These are phyloP conservation scores for Chaetops frenatus DNA, from an alignment of 2,113 vertebrate species.

Conservation along the genomic window DNA sequence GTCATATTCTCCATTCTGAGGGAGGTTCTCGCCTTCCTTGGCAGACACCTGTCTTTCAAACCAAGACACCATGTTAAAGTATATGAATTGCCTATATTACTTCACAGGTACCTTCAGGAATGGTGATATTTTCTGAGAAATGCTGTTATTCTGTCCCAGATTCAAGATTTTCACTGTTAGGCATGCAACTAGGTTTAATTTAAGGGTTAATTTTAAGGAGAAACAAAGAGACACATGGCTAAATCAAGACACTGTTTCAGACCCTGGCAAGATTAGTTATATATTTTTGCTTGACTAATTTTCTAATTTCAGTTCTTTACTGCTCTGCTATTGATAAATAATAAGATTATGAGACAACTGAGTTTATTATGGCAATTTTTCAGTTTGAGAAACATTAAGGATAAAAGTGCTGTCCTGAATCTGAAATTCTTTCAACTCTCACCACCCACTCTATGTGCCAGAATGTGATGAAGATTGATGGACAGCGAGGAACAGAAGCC, in stretches of 20 bases:
- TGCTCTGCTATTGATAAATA: background rate
- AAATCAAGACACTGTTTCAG: background rate
- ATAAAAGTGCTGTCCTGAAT: background rate
- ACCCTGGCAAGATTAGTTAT: background rate
- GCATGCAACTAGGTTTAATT: background rate
- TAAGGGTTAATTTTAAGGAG: background rate
- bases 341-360: rapidly evolving
- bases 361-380: background rate
- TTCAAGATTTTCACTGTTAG: background rate
- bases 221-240: background rate
- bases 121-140: background rate
- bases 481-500: background rate
- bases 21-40: too few species aligned
- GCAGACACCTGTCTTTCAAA: background rate
- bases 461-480: background rate
- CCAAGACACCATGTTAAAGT: background rate
- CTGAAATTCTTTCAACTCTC: background rate
- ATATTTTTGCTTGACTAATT: background rate
- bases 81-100: background rate
- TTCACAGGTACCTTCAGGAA: background rate
- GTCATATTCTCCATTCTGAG: background rate
- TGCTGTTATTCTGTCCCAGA: background rate
- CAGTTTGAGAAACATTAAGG: background rate
- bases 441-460: background rate
- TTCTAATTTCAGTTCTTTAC: background rate